A percentile compares a stretch with the other conserved stretches of the same genome.
Evolutionary conservation across 2,113 vertebrate genomes (phyloP).

Genomic region (Marcusenius ussheri): DNA sequence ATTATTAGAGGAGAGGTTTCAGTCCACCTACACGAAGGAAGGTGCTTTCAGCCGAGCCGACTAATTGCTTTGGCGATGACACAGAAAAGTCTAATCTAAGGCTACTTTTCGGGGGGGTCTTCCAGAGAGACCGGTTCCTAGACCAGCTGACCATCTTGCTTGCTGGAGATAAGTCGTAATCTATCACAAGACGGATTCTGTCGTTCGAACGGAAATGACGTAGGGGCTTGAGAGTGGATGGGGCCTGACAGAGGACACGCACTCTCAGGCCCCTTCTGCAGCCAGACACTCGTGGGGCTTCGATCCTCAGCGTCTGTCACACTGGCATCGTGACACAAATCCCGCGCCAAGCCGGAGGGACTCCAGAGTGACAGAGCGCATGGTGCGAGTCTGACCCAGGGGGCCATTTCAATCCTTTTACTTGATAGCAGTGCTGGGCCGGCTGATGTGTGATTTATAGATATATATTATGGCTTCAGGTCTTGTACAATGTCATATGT

Average conservation of each 20-base stretch:
- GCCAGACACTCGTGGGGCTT: no score
- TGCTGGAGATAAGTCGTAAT: neutral
- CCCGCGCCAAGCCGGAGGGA: neutral
- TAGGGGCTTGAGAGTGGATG: no score
- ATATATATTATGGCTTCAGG: neutral
- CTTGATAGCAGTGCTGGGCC: neutral
- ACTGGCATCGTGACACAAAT: neutral
- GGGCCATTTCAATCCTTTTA: neutral
- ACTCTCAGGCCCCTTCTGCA: no score
- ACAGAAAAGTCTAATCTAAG: neutral
- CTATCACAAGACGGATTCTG: no score
- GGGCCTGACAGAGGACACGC: no score
- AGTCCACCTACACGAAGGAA: conserved; percentile 29
- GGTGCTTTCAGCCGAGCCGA: neutral
- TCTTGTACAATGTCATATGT: neutral
- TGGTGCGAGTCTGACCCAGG: neutral
- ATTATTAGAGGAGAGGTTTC: conserved; percentile 43
- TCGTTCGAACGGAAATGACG: no score
- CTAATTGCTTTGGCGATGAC: conserved; percentile 8
- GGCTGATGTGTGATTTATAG: neutral
- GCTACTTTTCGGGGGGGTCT: neutral
- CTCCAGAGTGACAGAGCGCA: neutral
- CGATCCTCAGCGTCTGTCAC: neutral
- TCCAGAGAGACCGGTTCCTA: neutral
- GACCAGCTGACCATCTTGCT: neutral